A percentile compares a stretch with the other conserved stretches of the same genome.
Evolutionary conservation across 2,113 vertebrate species (phyloP).

Genomic region (Thunnus thynnus): DNA sequence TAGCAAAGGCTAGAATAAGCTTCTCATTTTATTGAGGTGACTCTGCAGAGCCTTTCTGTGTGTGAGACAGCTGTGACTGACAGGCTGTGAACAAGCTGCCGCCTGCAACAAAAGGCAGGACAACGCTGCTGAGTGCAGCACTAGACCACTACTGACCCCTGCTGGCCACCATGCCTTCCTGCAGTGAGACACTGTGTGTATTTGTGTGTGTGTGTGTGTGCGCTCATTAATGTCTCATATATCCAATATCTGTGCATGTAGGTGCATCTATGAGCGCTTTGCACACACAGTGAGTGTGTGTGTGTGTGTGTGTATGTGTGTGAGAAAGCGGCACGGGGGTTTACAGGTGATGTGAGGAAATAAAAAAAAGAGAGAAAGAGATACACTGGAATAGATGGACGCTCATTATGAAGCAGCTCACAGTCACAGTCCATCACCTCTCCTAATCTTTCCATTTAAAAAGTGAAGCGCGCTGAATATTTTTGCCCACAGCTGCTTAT

Average conservation of each 20-base stretch:
- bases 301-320: slow-evolving; percentile 14
- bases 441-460: slow-evolving; percentile 81
- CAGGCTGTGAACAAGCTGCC: slow-evolving; percentile 54
- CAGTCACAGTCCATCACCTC: slow-evolving; percentile 82
- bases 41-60: slow-evolving; percentile 41
- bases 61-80: slow-evolving; percentile 55
- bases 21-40: slow-evolving; percentile 31
- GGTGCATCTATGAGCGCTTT: slow-evolving; percentile 19
- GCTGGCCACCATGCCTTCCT: slow-evolving; percentile 65
- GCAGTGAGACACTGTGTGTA: slow-evolving; percentile 8
- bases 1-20: background rate
- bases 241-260: slow-evolving; percentile 31
- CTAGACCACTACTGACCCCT: slow-evolving; percentile 84
- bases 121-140: slow-evolving; percentile 13
- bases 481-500: slow-evolving; percentile 78
- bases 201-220: background rate
- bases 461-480: slow-evolving; percentile 72
- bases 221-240: slow-evolving; percentile 5
- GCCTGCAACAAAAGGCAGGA: slow-evolving; percentile 28
- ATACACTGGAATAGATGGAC: slow-evolving; percentile 65
- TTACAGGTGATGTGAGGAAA: slow-evolving; percentile 59
- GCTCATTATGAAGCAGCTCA: slow-evolving; percentile 79
- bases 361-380: slow-evolving; percentile 15
- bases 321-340: background rate
- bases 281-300: slow-evolving; percentile 28